Percentiles rank a stretch among this genome's conserved stretches.
Evolutionary conservation across 1,140 invertebrate genomes (phyloP).

Genomic region (Drosophila nasuta): DNA sequence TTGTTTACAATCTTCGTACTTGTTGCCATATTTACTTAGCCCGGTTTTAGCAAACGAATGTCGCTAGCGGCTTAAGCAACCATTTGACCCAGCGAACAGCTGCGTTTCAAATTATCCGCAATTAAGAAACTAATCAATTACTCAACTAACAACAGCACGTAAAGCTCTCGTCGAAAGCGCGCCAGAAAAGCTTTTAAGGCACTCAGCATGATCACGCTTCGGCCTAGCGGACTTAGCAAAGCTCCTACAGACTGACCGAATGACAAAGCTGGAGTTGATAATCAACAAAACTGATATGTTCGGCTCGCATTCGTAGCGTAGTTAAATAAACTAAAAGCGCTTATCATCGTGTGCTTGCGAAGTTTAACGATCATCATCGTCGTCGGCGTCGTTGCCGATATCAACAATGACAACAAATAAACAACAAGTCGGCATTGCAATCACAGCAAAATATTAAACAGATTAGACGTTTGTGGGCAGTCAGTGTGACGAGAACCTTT

Average conservation of each 20-base stretch:
- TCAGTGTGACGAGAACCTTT: conserved; percentile 46
- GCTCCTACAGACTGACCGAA: neutral
- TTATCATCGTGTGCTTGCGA: conserved; percentile 46
- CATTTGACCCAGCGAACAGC: conserved; percentile 34
- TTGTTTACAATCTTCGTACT: neutral
- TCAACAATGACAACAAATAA: neutral
- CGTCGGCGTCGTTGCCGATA: neutral
- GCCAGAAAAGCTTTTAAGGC: conserved; percentile 10
- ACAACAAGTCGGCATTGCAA: conserved; percentile 4
- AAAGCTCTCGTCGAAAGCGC: conserved; percentile 4
- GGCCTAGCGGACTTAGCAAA: conserved; percentile 3
- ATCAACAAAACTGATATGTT: neutral
- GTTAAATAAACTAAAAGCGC: conserved; percentile 24
- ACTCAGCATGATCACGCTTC: neutral
- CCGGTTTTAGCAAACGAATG: conserved; percentile 13
- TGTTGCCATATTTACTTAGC: conserved; percentile 1
- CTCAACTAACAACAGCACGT: conserved; percentile 23
- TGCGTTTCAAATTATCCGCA: conserved; percentile 29
- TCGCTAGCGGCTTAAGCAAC: conserved; percentile 10
- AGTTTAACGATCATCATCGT: conserved; percentile 22
- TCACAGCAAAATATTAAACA: conserved; percentile 15
- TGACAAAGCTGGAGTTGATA: neutral
- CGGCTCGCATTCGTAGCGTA: conserved; percentile 18
- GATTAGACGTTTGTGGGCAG: conserved; percentile 13
- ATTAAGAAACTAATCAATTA: conserved; percentile 15